phyloP scores from a whole-genome alignment of 2,113 vertebrate genomes.

The Tychaedon coryphoeus region DNA sequence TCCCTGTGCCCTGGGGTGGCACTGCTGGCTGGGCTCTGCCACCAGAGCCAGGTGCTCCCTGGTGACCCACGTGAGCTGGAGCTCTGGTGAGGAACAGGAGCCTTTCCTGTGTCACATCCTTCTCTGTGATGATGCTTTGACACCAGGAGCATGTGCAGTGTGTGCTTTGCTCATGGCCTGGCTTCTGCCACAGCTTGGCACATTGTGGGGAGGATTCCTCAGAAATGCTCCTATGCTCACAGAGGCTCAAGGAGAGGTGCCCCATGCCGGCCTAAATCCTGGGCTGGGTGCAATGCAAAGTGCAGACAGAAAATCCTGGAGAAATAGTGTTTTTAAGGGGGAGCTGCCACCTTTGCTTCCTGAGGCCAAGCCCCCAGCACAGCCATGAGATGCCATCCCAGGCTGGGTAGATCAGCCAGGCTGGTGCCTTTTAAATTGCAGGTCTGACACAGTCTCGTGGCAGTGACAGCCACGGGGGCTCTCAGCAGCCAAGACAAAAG shows the following conservation, averaged over 20 bases:
- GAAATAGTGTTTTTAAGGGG: neutral
- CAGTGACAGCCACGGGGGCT: neutral
- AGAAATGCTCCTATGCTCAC: neutral
- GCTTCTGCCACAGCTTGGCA: neutral
- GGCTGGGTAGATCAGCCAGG: fast-evolving
- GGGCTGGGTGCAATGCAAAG: neutral
- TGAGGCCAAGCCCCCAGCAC: neutral
- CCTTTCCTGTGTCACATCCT: neutral
- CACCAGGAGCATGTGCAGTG: fast-evolving
- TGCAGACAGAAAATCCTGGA: neutral
- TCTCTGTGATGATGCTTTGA: neutral
- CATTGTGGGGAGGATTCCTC: neutral
- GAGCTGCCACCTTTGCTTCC: neutral
- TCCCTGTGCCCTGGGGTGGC: neutral
- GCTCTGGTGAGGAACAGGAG: fast-evolving
- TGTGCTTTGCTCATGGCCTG: neutral
- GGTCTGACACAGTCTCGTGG: fast-evolving
- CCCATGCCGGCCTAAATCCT: fast-evolving
- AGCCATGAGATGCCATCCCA: neutral
- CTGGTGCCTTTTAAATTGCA: neutral
- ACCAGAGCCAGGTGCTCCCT: neutral
- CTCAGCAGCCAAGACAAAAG: neutral
- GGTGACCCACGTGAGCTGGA: fast-evolving
- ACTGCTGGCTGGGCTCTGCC: neutral
- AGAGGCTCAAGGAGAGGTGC: neutral